Evolutionary conservation across 2,888 invertebrate species (phyloP), one percentile per base, ranked within the genome.

Genomic region (Chrysolina haemoptera): DNA sequence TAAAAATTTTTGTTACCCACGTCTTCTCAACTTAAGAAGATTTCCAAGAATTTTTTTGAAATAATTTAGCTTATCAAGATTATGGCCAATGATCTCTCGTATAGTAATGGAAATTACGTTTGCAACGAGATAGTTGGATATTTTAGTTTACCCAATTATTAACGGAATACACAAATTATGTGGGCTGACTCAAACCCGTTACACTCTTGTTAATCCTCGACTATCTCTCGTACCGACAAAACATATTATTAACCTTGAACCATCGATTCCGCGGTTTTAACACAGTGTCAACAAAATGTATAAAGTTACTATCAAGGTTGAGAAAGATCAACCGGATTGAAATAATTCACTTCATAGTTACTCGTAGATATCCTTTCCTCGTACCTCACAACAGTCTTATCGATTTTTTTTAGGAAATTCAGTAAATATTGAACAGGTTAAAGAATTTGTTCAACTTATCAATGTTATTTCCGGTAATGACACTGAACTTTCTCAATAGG

Each of bases 391-490:
- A 9, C 35, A 27, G 40, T 53, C 55, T 67, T 67, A 67, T 67
- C 55, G 48, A 46, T 65, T 46, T 65, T 46, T 65, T 48, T 43
- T 10, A 16, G 16, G n/a, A 66, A 12, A 65, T 22, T 66, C 18
- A 6, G 50, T 67, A 53, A 67, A 53, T 67, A 67, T 67, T 67
- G 67, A 55, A 67, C 53, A 67, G 67, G 53, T 67, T 67, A 11
- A 67, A 40, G 41, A 67, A 16, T 67, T 53, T 16, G 67, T 43
- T 53, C 40, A 55, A 40, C 40, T 53, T 40, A 67, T 67, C 67
- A 18, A 14, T 55, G 67, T 67, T 53, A 55, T 67, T 67, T 67
- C 67, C 67, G 40, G 41, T 53, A 53, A 41, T 20, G 12, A 20
- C 53, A 27, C n/a, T 27, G 22, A 20, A 65, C 43, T 65, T 65